Evolutionary conservation across 2,888 invertebrate species (phyloP).

Genomic region (Acronicta alni): DNA sequence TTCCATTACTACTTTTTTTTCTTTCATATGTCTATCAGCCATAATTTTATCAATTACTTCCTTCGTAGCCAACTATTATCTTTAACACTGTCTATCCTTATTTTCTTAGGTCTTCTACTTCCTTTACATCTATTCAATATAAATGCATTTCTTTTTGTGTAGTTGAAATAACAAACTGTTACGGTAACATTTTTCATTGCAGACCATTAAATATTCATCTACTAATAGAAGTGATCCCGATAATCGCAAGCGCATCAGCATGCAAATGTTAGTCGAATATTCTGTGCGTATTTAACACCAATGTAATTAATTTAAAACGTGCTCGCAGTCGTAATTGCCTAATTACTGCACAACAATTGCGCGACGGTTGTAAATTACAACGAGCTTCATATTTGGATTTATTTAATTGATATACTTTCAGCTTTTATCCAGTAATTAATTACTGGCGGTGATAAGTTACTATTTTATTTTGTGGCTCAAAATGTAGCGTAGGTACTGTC

Average conservation of each 20-base stretch:
- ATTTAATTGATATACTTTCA: slow-evolving; percentile 45
- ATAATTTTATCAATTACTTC: too few relatives aligned
- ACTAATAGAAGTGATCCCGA: slow-evolving; percentile 34
- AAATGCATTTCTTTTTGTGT: too few relatives aligned
- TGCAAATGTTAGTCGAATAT: slow-evolving; percentile 52
- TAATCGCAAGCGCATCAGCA: slow-evolving; percentile 47
- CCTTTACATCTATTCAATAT: too few relatives aligned
- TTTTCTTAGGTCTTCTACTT: too few relatives aligned
- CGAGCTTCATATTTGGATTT: slow-evolving; percentile 43
- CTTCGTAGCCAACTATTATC: too few relatives aligned
- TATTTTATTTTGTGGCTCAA: neutral
- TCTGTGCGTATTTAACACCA: slow-evolving; percentile 51
- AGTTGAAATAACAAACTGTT: too few relatives aligned
- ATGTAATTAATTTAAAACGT: slow-evolving; percentile 52
- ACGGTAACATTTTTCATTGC: neutral
- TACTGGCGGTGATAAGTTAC: neutral
- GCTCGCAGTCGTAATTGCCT: slow-evolving; percentile 47
- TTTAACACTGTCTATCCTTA: too few relatives aligned
- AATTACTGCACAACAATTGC: slow-evolving; percentile 51
- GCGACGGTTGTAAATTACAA: slow-evolving; percentile 28
- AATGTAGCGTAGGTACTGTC: neutral
- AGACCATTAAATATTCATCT: neutral
- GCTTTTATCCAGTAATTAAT: slow-evolving; percentile 34
- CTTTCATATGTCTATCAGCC: too few relatives aligned
- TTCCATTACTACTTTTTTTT: too few relatives aligned